phyloP scores from a whole-genome alignment of 2,797 vertebrate genomes.

The Iguana delicatissima region DNA sequence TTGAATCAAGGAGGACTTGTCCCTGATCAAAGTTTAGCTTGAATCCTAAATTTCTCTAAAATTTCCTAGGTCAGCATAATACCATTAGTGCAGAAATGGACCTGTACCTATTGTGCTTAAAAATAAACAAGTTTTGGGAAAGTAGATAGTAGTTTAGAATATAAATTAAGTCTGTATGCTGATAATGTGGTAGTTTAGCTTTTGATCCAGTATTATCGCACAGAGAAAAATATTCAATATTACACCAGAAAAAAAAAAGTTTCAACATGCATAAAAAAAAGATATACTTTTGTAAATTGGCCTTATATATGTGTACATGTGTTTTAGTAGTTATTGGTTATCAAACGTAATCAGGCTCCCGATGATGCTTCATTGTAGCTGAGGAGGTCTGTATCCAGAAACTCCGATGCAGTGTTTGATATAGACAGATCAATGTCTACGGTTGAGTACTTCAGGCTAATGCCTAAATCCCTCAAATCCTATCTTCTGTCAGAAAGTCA shows the following conservation, averaged over 20 bases:
- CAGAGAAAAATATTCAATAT: not conserved
- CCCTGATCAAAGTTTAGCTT: not conserved
- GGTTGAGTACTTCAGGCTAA: constrained; percentile 65
- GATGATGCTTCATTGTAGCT: constrained; percentile 19
- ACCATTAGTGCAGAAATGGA: not conserved
- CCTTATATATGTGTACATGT: not conserved
- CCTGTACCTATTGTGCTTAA: not conserved
- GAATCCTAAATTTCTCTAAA: too few relatives aligned
- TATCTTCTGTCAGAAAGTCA: constrained; percentile 53
- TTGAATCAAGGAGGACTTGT: too few relatives aligned
- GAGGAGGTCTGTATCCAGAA: constrained; percentile 40
- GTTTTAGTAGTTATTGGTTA: constrained; percentile 27
- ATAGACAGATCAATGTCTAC: constrained; percentile 50
- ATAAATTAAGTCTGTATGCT: not conserved
- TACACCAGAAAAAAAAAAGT: not conserved
- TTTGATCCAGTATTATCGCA: not conserved
- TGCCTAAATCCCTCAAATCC: constrained; percentile 66
- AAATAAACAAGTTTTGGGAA: constrained; percentile 13
- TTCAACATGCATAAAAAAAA: not conserved
- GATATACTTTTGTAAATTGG: not conserved
- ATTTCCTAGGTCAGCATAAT: not conserved
- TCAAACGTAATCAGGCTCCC: constrained; percentile 26
- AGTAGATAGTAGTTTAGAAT: not conserved
- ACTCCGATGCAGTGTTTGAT: constrained; percentile 43
- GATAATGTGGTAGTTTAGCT: constrained; percentile 20